These are phyloP conservation scores for Agriopis marginaria DNA, from an alignment of 2,888 invertebrate species.

Conservation along the genomic window DNA sequence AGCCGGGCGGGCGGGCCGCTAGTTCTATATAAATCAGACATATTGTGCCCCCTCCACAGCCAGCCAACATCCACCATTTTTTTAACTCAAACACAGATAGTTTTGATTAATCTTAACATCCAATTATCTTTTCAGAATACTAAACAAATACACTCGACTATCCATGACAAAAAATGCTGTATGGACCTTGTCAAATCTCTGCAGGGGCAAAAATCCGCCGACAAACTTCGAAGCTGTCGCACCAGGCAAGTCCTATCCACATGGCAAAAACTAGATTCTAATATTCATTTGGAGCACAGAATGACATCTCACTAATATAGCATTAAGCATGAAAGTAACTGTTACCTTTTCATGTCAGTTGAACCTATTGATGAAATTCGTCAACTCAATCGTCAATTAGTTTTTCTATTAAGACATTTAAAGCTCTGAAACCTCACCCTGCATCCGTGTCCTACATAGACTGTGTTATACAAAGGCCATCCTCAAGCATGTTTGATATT, in stretches of 20 bases:
- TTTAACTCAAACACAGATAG: not conserved
- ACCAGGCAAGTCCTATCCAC: constrained; percentile 65
- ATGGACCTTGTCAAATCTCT: constrained; percentile 98
- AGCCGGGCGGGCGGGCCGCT: no score
- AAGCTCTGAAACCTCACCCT: no score
- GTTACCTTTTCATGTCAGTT: not conserved
- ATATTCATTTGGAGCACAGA: no score
- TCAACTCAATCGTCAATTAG: no score
- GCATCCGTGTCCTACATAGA: no score
- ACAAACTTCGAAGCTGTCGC: constrained; percentile 95
- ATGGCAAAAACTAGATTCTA: not conserved
- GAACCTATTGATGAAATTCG: not conserved
- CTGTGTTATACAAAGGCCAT: no score
- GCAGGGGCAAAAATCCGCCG: constrained; percentile 98
- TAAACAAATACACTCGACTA: constrained; percentile 92
- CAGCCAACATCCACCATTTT: no score
- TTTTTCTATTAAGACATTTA: no score
- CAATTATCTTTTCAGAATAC: constrained; percentile 86
- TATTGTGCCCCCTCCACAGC: no score
- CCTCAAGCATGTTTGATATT: no score
- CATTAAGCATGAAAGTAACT: no score
- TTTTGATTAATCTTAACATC: not conserved
- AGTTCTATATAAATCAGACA: not conserved
- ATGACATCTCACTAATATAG: no score
- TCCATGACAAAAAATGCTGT: constrained; percentile 98